Evolutionary conservation across 2,113 vertebrate genomes (phyloP), one percentile per base, ranked within the genome.

Genomic region (Callipepla squamata): DNA sequence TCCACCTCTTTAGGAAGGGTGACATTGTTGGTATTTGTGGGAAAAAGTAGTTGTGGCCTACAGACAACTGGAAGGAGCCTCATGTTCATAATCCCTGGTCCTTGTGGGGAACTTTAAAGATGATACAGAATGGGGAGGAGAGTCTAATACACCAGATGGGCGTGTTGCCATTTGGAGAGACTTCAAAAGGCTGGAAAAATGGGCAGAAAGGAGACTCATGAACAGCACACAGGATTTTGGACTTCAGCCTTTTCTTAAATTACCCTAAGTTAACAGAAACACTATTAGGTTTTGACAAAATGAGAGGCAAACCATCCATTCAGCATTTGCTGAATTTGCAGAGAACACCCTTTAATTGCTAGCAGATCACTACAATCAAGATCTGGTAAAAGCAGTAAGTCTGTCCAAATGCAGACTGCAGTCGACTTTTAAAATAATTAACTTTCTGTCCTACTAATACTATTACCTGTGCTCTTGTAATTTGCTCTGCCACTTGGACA

Each of bases 381-480:
- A 82, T 20, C 17, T 65, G 11, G 6, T 87, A n/a, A 92, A 77
- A 89, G 45, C 75, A 80, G 0, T 34, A 70, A 74, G 21, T 45
- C 34, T 75, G 76, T 62, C 59, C 5, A 79, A 79, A 92, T 67
- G 3, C 14, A 75, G 57, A 63, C 16, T 70, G 51, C 19, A 73
- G 5, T 8, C 67, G 34, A 7, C 7, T 85, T 11, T 79, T 69
- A 76, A 85, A 94, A 77, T 34, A 57, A n/a, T 6, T 55, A 62
- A 61, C 20, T 87, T 82, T 38, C 22, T 80, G 55, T 72, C 34
- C 45, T 69, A 72, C 18, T 74, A 47, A 44, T 86, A 72, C 14
- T 55, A 44, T 95, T 98, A 98, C 98, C 98, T 98, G 93, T 92
- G 89, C 68, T 98, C 79, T 9, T 96, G 86, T 55, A 97, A 86